Conservation (phyloP, 2,888 invertebrate genomes). For the Himalopsyche japonica region DNA sequence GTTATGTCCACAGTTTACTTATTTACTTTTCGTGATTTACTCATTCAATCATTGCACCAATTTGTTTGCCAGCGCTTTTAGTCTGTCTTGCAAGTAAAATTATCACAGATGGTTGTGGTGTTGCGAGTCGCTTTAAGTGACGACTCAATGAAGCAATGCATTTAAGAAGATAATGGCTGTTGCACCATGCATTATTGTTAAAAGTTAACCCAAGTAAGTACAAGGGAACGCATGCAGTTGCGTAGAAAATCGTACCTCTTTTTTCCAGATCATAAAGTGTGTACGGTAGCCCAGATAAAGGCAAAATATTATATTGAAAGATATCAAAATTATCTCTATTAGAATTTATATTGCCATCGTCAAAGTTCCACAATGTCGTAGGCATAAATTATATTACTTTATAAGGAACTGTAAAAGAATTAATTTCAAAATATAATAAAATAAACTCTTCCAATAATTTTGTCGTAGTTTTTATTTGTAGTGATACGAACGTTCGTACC, state of each 20-base stretch:
- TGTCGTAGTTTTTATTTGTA: too few species aligned
- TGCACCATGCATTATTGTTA: conserved; percentile 28
- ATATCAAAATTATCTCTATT: too few species aligned
- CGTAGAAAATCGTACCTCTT: not conserved
- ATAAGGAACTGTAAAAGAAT: too few species aligned
- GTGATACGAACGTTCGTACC: too few species aligned
- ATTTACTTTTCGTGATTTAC: not conserved
- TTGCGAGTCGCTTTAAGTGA: conserved; percentile 12
- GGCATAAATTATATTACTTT: too few species aligned
- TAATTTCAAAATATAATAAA: too few species aligned
- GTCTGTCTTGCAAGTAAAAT: not conserved
- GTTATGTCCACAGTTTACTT: not conserved
- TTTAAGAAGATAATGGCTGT: conserved; percentile 27
- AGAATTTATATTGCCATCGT: too few species aligned
- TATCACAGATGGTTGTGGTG: conserved; percentile 7
- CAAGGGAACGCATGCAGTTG: not conserved
- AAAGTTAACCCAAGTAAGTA: not conserved
- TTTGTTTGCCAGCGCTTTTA: conserved; percentile 9
- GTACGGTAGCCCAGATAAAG: not conserved
- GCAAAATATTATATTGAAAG: not conserved
- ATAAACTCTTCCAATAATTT: too few species aligned
- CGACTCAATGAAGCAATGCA: conserved; percentile 30
- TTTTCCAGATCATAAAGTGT: not conserved
- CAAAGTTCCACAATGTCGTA: too few species aligned
- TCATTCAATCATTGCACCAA: not conserved